Base-by-base conservation (phyloP, 2,113 vertebrate genomes). In the Taurulus bubalis region DNA sequence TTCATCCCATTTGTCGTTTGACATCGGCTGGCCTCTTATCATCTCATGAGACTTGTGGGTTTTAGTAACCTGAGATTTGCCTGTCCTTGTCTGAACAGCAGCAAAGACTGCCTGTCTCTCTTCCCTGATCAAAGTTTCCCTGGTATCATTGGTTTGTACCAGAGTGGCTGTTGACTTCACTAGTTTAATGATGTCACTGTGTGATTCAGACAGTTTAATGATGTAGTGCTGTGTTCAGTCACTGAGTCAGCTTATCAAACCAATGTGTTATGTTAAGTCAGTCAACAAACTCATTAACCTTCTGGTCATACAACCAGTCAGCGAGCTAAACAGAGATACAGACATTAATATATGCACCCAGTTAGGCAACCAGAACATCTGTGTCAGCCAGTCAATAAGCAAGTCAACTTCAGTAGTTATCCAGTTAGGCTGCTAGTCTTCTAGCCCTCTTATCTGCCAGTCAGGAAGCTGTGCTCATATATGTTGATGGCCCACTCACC, bases 141-240 rank as follows among this genome's bases (percentile, higher is more conserved):
- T 53, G 70, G 65, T 83, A n/a, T 79, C 60, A 36, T 10, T 18
- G 49, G 24, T 30, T 84, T 72, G 42, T 14, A 87, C 63, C 78
- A 40, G 12, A 18, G 34, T 45, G 66, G 71, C 24, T 78, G 75
- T 53, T 82, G 83, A 66, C 71, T 58, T 47, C 60, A 71, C 47
- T 77, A 34, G 60, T 82, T 64, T 56, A 83, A 56, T 85, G 80
- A 87, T 85, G 49, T 82, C 87, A 82, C 66, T 34, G 64, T 40
- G 0, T 90, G 86, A 87, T 87, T 88, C 86, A 89, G 84, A 76
- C 80, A 32, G 36, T 75, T 58, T 85, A 80, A 90, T 85, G 84
- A 85, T 82, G 84, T 49, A 58, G 42, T 47, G 67, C 38, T 49
- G 51, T 28, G 70, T 75, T 85, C 78, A 66, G 70, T 68, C 79